Evolutionary conservation across 2,888 invertebrate genomes (phyloP).

Genomic region (Baronia brevicornis): DNA sequence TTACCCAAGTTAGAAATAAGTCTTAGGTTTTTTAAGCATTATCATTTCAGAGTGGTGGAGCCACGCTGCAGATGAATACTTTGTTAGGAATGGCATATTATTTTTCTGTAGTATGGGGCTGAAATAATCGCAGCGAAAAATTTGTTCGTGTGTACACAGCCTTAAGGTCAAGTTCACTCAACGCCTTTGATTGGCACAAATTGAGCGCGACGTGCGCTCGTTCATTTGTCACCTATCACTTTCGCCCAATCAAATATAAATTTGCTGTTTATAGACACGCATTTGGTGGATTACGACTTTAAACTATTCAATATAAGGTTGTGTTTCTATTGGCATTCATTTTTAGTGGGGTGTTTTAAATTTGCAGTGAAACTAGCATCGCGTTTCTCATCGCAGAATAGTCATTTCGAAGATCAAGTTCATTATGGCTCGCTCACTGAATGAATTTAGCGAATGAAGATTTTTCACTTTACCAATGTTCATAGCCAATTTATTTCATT

Average conservation of each 20-base stretch:
- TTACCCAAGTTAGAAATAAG: too few species aligned
- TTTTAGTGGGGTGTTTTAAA: not conserved
- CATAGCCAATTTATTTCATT: too few species aligned
- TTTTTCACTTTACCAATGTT: too few species aligned
- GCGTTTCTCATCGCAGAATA: conserved; percentile 10
- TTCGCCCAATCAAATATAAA: conserved; percentile 21
- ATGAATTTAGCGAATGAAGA: not conserved
- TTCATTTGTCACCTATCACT: conserved; percentile 24
- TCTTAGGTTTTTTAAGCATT: too few species aligned
- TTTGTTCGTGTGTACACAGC: too few species aligned
- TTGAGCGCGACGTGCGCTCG: conserved; percentile 37
- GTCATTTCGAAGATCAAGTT: conserved; percentile 11
- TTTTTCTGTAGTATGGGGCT: too few species aligned
- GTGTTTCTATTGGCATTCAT: not conserved
- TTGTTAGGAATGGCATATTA: too few species aligned
- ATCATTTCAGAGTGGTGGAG: too few species aligned
- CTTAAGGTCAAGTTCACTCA: conserved; percentile 42
- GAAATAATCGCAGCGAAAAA: too few species aligned
- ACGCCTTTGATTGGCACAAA: conserved; percentile 51
- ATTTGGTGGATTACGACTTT: not conserved
- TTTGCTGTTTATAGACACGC: conserved; percentile 1
- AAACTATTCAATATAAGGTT: not conserved
- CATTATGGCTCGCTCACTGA: conserved; percentile 3
- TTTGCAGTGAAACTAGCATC: not conserved
- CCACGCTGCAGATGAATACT: too few species aligned